Base-by-base conservation (phyloP, 2,888 invertebrate species). In the Heterodera filipjevi region DNA sequence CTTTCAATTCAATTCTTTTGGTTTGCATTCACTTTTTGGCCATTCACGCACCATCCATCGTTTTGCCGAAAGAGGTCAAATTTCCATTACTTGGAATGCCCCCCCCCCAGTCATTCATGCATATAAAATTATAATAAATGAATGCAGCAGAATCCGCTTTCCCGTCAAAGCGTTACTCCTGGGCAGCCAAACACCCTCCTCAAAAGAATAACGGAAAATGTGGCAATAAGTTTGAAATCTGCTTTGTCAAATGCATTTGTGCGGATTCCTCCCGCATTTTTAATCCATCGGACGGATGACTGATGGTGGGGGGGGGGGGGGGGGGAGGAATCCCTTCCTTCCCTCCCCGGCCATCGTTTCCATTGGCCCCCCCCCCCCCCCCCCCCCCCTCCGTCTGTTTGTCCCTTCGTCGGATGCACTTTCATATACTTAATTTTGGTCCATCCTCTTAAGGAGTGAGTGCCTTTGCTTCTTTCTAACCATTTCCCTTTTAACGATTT, bases 401-500 rank as follows among this genome's bases (percentile, higher is more conserved):
- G n/a, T 22, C 66, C 27, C 27, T 22, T 33, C 68, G 8, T 68
- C 35, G 68, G 68, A 68, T 33, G 68, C 68, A 32, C 68, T 33
- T 32, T 22, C 68, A 68, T 68, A 35, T 33, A 68, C 68, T 68
- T 68, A 68, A 68, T 68, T 68, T 68, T 68, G 8, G n/a, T 59
- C 59, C 8, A 22, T 59, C 35, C 68, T 30, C 32, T 68, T 27
- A 8, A 33, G 12, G 32, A 59, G 59, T 59, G 49, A 49, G 49
- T 49, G 66, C 66, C 22, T 66, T 32, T 66, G 35, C 33, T 68
- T 59, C 59, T n/a, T 59, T 27, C 59, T 6, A 59, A 59, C 59
- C 59, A 59, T 68, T 68, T 35, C 30, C 6, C 32, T 33, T 68
- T 68, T 68, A 68, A 68, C 68, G 68, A 68, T 68, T 68, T 66